Percentiles rank a stretch among this genome's conserved stretches.
Evolutionary conservation across 2,113 vertebrate genomes (phyloP).

Genomic region (Carlito syrichta): DNA sequence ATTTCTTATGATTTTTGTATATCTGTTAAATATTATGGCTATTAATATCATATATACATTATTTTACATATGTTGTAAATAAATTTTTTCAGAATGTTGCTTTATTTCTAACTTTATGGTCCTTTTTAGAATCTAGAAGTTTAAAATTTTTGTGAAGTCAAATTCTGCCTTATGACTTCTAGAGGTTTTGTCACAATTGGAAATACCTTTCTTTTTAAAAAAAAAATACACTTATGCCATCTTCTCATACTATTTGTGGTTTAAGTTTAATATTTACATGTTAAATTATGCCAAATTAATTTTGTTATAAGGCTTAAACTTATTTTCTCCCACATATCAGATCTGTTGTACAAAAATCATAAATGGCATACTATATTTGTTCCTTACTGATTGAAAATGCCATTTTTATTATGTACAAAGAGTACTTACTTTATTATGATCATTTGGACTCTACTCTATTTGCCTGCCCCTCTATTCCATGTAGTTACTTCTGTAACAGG

Average conservation of each 20-base stretch:
- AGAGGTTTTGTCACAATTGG: background rate
- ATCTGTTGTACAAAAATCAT: background rate
- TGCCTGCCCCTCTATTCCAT: background rate
- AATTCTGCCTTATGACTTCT: background rate
- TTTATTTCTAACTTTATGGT: background rate
- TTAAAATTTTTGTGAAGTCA: background rate
- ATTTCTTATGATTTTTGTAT: background rate
- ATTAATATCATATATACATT: background rate
- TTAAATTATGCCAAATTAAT: background rate
- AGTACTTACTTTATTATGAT: background rate
- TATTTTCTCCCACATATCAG: background rate
- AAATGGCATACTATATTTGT: background rate
- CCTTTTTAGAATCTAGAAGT: constrained; percentile 13
- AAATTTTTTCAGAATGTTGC: background rate
- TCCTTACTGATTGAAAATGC: background rate
- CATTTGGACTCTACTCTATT: background rate
- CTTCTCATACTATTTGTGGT: background rate
- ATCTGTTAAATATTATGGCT: background rate
- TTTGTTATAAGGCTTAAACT: background rate
- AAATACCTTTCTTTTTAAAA: background rate
- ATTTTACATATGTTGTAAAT: background rate
- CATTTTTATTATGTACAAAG: background rate
- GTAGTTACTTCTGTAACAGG: background rate
- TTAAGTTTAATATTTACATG: background rate
- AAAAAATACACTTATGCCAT: background rate